These are phyloP conservation scores for Peromyscus maniculatus DNA, from an alignment of 2,113 vertebrate species.

Conservation along the genomic window DNA sequence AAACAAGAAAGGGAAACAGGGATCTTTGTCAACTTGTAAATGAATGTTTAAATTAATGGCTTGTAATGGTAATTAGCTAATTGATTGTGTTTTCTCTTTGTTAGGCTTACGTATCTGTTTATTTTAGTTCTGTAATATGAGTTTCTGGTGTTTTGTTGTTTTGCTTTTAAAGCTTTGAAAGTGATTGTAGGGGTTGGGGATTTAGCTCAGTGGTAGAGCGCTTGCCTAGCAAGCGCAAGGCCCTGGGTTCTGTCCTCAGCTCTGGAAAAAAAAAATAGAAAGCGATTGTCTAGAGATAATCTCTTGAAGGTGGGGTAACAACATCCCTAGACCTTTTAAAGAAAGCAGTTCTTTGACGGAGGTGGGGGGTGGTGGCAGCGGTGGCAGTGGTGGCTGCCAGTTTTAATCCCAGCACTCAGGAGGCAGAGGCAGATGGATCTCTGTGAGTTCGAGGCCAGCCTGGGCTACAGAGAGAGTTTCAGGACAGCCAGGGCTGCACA, in stretches of 20 bases:
- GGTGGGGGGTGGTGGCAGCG: background rate
- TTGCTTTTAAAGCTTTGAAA: background rate
- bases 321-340: background rate
- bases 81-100: background rate
- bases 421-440: background rate
- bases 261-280: too few species aligned
- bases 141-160: background rate
- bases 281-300: background rate
- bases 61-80: background rate
- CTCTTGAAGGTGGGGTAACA: background rate
- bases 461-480: background rate
- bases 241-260: too few species aligned
- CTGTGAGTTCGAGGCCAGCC: background rate
- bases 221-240: too few species aligned
- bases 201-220: too few species aligned
- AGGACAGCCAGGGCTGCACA: background rate
- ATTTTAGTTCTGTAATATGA: background rate
- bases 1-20: background rate
- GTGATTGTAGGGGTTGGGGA: background rate
- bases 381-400: background rate
- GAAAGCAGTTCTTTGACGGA: background rate
- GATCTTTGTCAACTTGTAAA: conserved; percentile 21
- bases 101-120: background rate
- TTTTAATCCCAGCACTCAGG: background rate
- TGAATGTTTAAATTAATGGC: background rate